phyloP scores from a whole-genome alignment of 2,113 vertebrate species.

The Bujurquina vittata region DNA sequence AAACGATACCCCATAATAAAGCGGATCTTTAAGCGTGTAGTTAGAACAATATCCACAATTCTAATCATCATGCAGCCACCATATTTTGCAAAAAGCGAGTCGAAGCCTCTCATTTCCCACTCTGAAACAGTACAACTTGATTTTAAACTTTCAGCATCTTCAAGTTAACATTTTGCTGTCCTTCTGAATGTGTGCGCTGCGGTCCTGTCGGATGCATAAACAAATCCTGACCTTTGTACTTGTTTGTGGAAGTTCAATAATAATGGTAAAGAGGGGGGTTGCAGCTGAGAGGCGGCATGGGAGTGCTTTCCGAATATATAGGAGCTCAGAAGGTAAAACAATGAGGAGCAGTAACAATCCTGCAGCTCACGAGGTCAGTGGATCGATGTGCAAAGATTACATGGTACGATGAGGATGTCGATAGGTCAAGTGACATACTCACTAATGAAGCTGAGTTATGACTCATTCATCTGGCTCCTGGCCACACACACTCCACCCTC shows the following conservation, averaged over 20 bases:
- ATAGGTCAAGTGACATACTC: conserved; percentile 69
- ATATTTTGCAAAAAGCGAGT: neutral
- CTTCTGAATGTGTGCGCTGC: conserved; percentile 22
- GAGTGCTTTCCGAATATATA: conserved; percentile 38
- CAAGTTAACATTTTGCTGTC: conserved; percentile 23
- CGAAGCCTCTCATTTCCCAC: conserved; percentile 1
- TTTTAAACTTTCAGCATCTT: conserved; percentile 39
- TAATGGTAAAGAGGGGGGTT: conserved; percentile 28
- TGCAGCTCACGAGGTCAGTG: conserved; percentile 48
- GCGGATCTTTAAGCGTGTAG: neutral
- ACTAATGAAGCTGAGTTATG: conserved; percentile 75
- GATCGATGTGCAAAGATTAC: conserved; percentile 71
- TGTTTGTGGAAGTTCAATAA: conserved; percentile 51
- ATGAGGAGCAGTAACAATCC: conserved; percentile 43
- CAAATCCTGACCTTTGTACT: conserved; percentile 59
- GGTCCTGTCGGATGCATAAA: conserved; percentile 44
- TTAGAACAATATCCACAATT: neutral
- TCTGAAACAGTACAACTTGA: neutral
- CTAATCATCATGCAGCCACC: neutral
- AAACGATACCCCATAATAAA: neutral
- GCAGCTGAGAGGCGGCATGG: neutral
- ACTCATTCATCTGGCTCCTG: conserved; percentile 54
- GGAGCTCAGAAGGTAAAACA: conserved; percentile 34
- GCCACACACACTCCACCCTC: conserved; percentile 10
- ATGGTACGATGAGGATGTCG: conserved; percentile 61